phyloP scores from a whole-genome alignment of 2,797 vertebrate genomes.

The Cygnus olor region DNA sequence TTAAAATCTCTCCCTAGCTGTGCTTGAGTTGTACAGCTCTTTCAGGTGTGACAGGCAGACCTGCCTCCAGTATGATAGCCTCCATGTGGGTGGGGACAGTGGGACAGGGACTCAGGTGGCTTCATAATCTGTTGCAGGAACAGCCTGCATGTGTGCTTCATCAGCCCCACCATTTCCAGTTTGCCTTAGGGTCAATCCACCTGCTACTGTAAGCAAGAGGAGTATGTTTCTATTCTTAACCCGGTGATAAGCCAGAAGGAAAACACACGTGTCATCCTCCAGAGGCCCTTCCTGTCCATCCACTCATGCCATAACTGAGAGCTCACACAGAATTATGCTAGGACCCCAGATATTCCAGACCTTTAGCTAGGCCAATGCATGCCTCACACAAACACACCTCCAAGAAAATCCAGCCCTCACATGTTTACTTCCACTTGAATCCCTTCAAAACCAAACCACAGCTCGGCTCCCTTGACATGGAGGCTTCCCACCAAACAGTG shows the following conservation, averaged over 20 bases:
- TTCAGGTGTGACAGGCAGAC: constrained; percentile 60
- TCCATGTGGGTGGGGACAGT: background rate
- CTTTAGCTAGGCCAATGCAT: background rate
- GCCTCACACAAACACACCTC: background rate
- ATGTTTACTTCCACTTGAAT: background rate
- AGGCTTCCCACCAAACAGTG: background rate
- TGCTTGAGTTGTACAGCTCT: constrained; percentile 22
- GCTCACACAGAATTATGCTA: background rate
- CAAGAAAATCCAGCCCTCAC: background rate
- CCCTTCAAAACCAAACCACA: background rate
- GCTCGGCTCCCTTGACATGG: background rate
- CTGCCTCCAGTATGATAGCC: background rate
- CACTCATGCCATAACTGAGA: background rate
- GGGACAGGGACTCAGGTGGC: background rate
- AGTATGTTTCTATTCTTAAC: background rate
- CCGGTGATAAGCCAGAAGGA: background rate
- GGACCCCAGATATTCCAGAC: background rate
- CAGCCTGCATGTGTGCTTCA: background rate
- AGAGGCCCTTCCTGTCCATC: background rate
- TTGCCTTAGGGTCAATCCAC: background rate
- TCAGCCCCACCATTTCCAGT: background rate
- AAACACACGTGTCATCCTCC: background rate
- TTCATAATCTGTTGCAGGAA: constrained; percentile 29
- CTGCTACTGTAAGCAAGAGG: background rate
- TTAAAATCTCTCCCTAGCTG: constrained; percentile 30